phyloP scores from a whole-genome alignment of 2,888 invertebrate genomes.

The Drosophila planitibia region DNA sequence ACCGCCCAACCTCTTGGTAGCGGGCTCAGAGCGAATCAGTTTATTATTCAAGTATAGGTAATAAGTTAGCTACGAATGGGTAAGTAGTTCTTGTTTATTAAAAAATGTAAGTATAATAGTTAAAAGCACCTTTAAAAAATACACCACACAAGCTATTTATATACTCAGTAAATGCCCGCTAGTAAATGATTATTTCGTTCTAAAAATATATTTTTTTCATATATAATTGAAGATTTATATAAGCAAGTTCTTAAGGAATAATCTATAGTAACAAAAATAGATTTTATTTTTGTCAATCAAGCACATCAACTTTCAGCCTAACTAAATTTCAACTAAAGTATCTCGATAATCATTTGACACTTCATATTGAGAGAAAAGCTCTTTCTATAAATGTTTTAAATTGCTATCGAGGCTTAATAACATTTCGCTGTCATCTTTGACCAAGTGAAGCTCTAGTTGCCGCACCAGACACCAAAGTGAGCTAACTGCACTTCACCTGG shows the following conservation, averaged over 20 bases:
- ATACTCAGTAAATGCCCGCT: not conserved
- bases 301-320: not conserved
- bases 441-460: slow-evolving; percentile 41
- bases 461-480: slow-evolving; percentile 36
- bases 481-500: slow-evolving; percentile 75
- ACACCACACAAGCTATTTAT: not conserved
- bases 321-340: not conserved
- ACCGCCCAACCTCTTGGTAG: not conserved
- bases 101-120: not conserved
- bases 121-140: not conserved
- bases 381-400: not conserved
- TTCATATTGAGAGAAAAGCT: not conserved
- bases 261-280: not conserved
- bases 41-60: not conserved
- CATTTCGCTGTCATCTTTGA: slow-evolving; percentile 36
- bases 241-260: not conserved
- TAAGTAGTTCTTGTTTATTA: not conserved
- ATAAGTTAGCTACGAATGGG: not conserved
- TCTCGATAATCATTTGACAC: not conserved
- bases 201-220: not conserved
- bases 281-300: not conserved
- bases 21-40: not conserved
- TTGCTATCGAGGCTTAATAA: slow-evolving; percentile 21
- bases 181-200: not conserved
- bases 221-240: not conserved